Percentiles rank a stretch among this genome's conserved stretches.
phyloP scores from a whole-genome alignment of 2,888 invertebrate species.

The Trachelus troglodyta region DNA sequence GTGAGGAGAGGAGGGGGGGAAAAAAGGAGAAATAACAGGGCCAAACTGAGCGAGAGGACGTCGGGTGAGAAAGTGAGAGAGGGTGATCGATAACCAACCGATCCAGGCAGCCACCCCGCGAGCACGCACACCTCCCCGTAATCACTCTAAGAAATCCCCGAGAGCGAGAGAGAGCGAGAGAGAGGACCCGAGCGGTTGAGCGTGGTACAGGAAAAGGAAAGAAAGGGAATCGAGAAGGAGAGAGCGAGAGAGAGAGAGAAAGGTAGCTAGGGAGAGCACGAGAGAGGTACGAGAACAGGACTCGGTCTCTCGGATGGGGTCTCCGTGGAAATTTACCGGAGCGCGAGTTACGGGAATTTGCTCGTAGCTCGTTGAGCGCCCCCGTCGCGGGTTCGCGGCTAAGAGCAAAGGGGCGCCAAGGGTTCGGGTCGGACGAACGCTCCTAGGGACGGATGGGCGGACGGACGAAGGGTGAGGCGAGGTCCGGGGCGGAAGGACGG shows the following conservation, averaged over 20 bases:
- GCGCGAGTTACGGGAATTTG: constrained; percentile 60
- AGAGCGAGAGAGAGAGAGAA: constrained; percentile 10
- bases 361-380: constrained; percentile 47
- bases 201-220: constrained; percentile 15
- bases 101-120: constrained; percentile 14
- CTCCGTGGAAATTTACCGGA: constrained; percentile 57
- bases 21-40: background rate
- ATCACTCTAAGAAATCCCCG: constrained; percentile 54
- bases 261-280: background rate
- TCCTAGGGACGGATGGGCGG: constrained; percentile 23
- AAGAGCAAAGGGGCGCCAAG: constrained; percentile 58
- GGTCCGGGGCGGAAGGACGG: constrained; percentile 20
- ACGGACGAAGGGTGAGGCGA: constrained; percentile 25
- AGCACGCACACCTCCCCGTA: constrained; percentile 38
- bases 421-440: constrained; percentile 45
- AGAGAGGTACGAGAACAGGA: constrained; percentile 5
- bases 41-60: background rate
- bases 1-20: background rate
- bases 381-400: constrained; percentile 45
- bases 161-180: constrained; percentile 25
- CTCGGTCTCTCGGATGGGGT: constrained; percentile 23
- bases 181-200: constrained; percentile 28
- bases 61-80: background rate
- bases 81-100: background rate
- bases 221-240: constrained; percentile 19